These are phyloP conservation scores for Euura saliciscinereae DNA, from an alignment of 1,140 invertebrate species.

Conservation along the genomic window DNA sequence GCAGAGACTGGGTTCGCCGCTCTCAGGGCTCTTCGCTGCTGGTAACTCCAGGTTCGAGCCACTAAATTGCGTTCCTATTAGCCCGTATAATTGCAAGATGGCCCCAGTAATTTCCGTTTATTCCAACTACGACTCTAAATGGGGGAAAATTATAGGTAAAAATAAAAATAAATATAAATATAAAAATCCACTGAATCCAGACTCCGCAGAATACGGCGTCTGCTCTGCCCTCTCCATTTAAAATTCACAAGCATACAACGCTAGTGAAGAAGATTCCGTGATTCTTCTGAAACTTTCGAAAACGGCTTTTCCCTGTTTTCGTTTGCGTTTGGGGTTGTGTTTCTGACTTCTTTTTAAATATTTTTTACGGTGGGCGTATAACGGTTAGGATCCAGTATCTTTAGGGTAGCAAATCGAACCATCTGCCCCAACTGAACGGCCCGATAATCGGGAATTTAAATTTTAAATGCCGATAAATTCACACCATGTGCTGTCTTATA, in stretches of 20 bases:
- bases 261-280: background rate
- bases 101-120: slow-evolving; percentile 62
- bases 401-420: slow-evolving; percentile 4
- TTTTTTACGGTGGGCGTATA: background rate
- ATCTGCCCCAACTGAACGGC: slow-evolving; percentile 28
- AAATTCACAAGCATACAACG: background rate
- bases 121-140: slow-evolving; percentile 28
- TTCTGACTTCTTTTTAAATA: background rate
- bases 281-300: too few species aligned
- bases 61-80: slow-evolving; percentile 64
- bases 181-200: background rate
- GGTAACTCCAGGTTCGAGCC: slow-evolving; percentile 59
- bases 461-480: slow-evolving; percentile 30
- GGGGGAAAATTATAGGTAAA: slow-evolving; percentile 5
- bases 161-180: slow-evolving; percentile 6
- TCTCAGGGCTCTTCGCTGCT: slow-evolving; percentile 19
- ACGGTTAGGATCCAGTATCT: background rate
- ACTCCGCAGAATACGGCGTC: background rate
- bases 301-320: too few species aligned
- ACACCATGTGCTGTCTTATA: slow-evolving; percentile 22
- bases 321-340: too few species aligned
- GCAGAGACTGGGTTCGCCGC: slow-evolving; percentile 41
- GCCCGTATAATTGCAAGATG: slow-evolving; percentile 63
- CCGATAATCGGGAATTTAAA: slow-evolving; percentile 37
- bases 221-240: background rate